Evolutionary conservation across 2,113 vertebrate species (phyloP).

Genomic region (Piaya cayana): DNA sequence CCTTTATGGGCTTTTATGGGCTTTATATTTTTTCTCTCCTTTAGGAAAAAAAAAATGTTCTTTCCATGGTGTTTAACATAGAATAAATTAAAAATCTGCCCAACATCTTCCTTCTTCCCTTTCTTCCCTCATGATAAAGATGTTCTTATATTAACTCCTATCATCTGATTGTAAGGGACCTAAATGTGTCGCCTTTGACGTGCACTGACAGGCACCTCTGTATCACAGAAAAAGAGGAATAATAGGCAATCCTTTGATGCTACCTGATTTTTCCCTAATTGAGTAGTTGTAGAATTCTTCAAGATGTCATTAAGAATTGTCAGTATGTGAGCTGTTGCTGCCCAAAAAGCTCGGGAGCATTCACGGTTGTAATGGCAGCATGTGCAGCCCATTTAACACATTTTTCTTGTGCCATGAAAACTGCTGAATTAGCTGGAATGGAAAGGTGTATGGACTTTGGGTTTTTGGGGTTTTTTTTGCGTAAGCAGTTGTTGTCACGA

Average conservation of each 20-base stretch:
- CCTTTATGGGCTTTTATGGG: background rate
- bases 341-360: background rate
- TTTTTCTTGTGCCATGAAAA: background rate
- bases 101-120: background rate
- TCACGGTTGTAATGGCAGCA: background rate
- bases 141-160: background rate
- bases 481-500: background rate
- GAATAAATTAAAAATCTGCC: background rate
- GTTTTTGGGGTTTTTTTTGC: background rate
- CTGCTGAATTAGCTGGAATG: slow-evolving; percentile 9
- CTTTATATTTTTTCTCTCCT: background rate
- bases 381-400: background rate
- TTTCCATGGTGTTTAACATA: background rate
- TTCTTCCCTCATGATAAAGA: background rate
- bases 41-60: background rate
- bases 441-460: background rate
- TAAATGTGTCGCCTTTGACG: background rate
- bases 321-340: background rate
- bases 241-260: background rate
- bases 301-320: background rate
- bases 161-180: background rate
- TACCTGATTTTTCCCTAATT: background rate
- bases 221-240: background rate
- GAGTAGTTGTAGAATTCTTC: slow-evolving; percentile 2
- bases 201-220: background rate